A percentile compares a stretch with the other conserved stretches of the same genome.
Conservation (phyloP, 35 echinoderm and acorn worm species). For the Chiridota heheva region DNA sequence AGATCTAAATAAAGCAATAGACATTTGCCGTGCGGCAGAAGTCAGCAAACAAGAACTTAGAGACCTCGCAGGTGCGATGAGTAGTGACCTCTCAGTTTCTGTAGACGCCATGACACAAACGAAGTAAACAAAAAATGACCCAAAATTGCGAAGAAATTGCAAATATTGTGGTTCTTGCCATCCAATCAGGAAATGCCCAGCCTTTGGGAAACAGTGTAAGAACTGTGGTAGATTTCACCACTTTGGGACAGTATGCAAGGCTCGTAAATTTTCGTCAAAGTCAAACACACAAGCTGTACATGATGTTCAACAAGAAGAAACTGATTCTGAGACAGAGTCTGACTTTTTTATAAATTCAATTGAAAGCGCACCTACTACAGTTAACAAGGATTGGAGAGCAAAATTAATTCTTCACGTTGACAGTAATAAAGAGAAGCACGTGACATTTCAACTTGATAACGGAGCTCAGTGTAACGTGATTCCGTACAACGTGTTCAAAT, state of each 20-base stretch:
- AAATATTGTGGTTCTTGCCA: not conserved
- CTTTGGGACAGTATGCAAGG: not conserved
- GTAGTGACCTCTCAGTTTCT: too few species aligned
- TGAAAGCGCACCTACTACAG: not conserved
- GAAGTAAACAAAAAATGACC: not conserved
- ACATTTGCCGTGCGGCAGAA: conserved; percentile 8
- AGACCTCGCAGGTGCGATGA: too few species aligned
- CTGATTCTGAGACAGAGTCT: not conserved
- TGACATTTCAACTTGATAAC: too few species aligned
- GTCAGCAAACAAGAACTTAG: not conserved
- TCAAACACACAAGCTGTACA: not conserved
- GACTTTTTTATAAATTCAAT: not conserved
- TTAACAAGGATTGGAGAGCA: not conserved
- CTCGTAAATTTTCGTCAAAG: not conserved
- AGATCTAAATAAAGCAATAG: conserved; percentile 10
- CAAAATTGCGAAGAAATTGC: not conserved
- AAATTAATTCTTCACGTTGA: too few species aligned
- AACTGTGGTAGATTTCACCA: conserved; percentile 3
- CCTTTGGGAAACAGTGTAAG: not conserved
- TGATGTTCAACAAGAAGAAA: not conserved
- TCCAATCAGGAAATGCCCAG: not conserved
- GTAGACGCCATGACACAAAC: not conserved
- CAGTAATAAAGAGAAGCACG: not conserved
- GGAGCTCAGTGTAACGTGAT: conserved; percentile 30
- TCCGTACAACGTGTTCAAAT: not conserved